Evolutionary conservation across 1,140 invertebrate genomes (phyloP).

Genomic region (Heterodera carotae): DNA sequence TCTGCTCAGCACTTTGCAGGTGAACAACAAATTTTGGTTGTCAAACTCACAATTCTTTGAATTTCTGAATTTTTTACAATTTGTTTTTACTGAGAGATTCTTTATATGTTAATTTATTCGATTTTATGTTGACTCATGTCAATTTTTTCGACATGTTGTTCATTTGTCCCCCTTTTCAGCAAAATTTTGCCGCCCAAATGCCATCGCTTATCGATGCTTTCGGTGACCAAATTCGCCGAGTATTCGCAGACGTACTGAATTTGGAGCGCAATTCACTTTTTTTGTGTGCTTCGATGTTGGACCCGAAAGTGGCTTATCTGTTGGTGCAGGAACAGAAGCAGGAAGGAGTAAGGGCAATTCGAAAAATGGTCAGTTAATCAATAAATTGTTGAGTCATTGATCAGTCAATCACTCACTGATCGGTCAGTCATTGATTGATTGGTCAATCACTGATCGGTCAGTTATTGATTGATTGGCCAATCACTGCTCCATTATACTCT

Average conservation of each 20-base stretch:
- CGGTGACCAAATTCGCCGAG: neutral
- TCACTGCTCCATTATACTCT: too few species aligned
- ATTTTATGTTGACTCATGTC: neutral
- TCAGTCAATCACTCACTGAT: too few species aligned
- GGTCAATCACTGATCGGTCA: too few species aligned
- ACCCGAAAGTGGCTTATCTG: slow-evolving; percentile 10
- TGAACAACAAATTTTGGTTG: too few species aligned
- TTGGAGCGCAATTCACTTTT: neutral
- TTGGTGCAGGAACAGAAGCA: slow-evolving; percentile 6
- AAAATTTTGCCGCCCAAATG: slow-evolving; percentile 5
- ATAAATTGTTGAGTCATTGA: too few species aligned
- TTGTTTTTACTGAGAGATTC: too few species aligned
- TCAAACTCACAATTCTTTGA: neutral
- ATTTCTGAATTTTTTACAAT: neutral
- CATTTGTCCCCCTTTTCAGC: neutral
- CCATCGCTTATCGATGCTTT: neutral
- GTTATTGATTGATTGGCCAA: too few species aligned
- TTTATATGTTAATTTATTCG: too few species aligned
- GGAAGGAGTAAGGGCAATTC: neutral
- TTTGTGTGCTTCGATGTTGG: slow-evolving; percentile 4
- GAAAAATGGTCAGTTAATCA: neutral
- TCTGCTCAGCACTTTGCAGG: slow-evolving; percentile 4
- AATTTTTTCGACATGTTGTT: neutral
- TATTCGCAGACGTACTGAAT: neutral
- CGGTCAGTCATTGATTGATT: too few species aligned